Conservation (phyloP, 1,140 invertebrate species). For the Rhynchophorus ferrugineus region DNA sequence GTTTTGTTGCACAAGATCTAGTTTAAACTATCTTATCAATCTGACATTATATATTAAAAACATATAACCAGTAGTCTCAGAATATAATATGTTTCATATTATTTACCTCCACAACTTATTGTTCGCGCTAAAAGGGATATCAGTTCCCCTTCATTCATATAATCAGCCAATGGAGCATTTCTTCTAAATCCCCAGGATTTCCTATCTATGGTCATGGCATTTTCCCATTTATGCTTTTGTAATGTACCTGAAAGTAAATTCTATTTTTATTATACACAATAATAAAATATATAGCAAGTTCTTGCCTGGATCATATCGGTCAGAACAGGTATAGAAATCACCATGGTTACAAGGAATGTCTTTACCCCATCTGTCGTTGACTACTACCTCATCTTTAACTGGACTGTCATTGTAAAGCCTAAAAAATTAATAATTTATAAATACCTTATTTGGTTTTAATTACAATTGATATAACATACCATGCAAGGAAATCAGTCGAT, state of each 20-base stretch:
- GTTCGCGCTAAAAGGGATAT: slow-evolving; percentile 67
- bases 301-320: slow-evolving; percentile 79
- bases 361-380: slow-evolving; percentile 81
- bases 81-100: too few species aligned
- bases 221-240: slow-evolving; percentile 81
- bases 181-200: slow-evolving; percentile 85
- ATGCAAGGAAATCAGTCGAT: slow-evolving; percentile 74
- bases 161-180: slow-evolving; percentile 63
- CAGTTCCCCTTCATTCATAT: slow-evolving; percentile 66
- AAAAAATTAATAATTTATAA: background rate
- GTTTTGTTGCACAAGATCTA: too few species aligned
- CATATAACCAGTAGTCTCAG: too few species aligned
- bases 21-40: too few species aligned
- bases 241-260: slow-evolving; percentile 49
- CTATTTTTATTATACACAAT: background rate
- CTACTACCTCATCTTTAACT: slow-evolving; percentile 79
- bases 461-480: slow-evolving; percentile 42
- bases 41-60: too few species aligned
- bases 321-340: slow-evolving; percentile 75
- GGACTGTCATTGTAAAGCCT: slow-evolving; percentile 88
- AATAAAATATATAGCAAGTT: background rate
- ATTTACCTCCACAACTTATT: slow-evolving; percentile 75
- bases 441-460: background rate
- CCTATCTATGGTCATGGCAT: slow-evolving; percentile 84
- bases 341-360: slow-evolving; percentile 78